A percentile compares a stretch with the other conserved stretches of the same genome.
Conservation (phyloP, 1,140 invertebrate genomes). For the Leguminivora glycinivorella region DNA sequence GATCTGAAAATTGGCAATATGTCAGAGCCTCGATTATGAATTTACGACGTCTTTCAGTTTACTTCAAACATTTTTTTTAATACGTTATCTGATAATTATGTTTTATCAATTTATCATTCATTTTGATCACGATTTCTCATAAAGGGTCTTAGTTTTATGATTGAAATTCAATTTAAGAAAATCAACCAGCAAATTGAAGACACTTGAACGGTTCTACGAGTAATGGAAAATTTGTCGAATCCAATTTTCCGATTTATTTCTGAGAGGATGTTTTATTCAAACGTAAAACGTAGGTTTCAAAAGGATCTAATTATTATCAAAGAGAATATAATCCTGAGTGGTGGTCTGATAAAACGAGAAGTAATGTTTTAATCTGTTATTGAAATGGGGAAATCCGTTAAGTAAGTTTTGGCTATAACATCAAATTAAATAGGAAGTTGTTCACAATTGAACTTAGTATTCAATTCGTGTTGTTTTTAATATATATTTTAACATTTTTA, state of each 20-base stretch:
- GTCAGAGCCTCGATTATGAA: no score
- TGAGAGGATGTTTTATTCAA: conserved; percentile 24
- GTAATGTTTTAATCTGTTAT: not conserved
- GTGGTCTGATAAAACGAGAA: not conserved
- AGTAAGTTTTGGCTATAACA: no score
- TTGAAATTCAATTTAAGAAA: conserved; percentile 23
- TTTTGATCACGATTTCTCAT: not conserved
- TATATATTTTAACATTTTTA: no score
- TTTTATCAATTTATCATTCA: not conserved
- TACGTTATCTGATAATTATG: no score
- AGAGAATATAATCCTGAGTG: not conserved
- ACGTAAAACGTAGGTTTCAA: conserved; percentile 19
- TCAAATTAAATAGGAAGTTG: no score
- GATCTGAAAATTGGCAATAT: no score
- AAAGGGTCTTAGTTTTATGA: not conserved
- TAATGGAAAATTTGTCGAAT: conserved; percentile 29
- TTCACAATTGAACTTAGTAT: no score
- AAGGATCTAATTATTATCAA: conserved; percentile 19
- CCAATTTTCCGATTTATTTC: conserved; percentile 21
- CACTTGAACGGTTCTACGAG: conserved; percentile 22
- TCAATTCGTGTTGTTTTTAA: no score
- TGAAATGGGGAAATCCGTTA: no score
- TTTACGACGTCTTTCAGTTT: not conserved
- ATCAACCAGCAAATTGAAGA: conserved; percentile 24
- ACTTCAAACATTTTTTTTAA: not conserved